Evolutionary conservation across 2,888 invertebrate genomes (phyloP), one percentile per base, ranked within the genome.

Genomic region (Cyclophora punctaria): DNA sequence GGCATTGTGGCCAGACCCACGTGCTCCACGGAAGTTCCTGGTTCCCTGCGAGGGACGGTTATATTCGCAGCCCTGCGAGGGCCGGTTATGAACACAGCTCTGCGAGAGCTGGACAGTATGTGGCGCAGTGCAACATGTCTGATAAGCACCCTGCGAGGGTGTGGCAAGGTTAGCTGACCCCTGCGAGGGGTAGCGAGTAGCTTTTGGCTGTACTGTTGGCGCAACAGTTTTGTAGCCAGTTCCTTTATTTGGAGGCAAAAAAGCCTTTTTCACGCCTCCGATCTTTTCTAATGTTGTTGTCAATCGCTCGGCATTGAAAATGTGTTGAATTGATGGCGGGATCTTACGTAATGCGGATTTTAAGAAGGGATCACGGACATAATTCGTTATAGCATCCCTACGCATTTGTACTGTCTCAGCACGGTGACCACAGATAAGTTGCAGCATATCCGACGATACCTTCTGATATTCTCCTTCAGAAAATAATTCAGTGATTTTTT

Each of bases 191-290:
- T 48, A 45, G 35, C 48, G 34, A 44, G 33, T 37, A 43, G 44
- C 6, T 37, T 33, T 37, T 33, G 7, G 40, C 20, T 20, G 5
- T 41, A 37, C 37, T 46, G 37, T 7, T 40, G 6, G 40, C 46
- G 46, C 5, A 20, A 40, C 35, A 35, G 20, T 35, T 41, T 5
- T 34, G 35, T 43, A 48, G 4, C 37, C 34, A 34, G n/a, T n/a
- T 6, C 7, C 50, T 49, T 45, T 41, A 7, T 7, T 4, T 37
- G 37, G 5, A 37, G 57, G 57, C 57, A 55, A 59, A 41, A 63
- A 62, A 0, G 40, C 50, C 48, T 62, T 63, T 3, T 58, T 46
- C 4, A 61, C 52, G 3, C 63, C 62, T 4, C 62, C 62, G 3
- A 51, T 54, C 47, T 60, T 62, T 50, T 64, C 62, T 5, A 59